Evolutionary conservation across 1,140 invertebrate genomes (phyloP).

Genomic region (Scaptomyza graminum): DNA sequence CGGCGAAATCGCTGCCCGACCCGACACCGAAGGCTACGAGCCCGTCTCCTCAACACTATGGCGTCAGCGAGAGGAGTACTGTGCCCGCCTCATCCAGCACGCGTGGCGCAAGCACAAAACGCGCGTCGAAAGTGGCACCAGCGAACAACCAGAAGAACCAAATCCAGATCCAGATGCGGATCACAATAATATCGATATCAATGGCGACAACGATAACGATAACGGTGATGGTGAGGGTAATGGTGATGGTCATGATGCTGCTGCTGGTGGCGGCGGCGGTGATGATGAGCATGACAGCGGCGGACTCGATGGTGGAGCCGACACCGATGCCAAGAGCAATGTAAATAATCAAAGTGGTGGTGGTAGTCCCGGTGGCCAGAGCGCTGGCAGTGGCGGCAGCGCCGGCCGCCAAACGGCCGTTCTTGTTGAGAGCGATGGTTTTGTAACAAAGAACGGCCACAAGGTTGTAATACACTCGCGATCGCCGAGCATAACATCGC

Average conservation of each 20-base stretch:
- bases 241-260: constrained; percentile 16
- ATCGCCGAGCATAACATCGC: constrained; percentile 91
- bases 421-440: constrained; percentile 92
- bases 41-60: constrained; percentile 96
- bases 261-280: constrained; percentile 11
- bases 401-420: constrained; percentile 89
- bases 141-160: constrained; percentile 44
- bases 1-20: constrained; percentile 90
- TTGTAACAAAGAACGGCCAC: constrained; percentile 92
- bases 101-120: constrained; percentile 95
- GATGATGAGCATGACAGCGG: constrained; percentile 65
- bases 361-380: constrained; percentile 69
- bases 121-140: constrained; percentile 85
- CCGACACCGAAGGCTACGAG: constrained; percentile 94
- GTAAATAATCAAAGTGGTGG: constrained; percentile 70
- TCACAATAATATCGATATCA: no score
- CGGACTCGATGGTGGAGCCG: constrained; percentile 29
- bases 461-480: constrained; percentile 94
- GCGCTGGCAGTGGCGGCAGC: constrained; percentile 60
- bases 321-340: constrained; percentile 40
- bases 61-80: constrained; percentile 97
- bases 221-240: constrained; percentile 24
- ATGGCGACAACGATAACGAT: constrained; percentile 20
- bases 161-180: constrained; percentile 26
- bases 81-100: constrained; percentile 96